These are phyloP conservation scores for Diplogasteroides magnus DNA, from an alignment of 1,140 invertebrate genomes.

Conservation along the genomic window DNA sequence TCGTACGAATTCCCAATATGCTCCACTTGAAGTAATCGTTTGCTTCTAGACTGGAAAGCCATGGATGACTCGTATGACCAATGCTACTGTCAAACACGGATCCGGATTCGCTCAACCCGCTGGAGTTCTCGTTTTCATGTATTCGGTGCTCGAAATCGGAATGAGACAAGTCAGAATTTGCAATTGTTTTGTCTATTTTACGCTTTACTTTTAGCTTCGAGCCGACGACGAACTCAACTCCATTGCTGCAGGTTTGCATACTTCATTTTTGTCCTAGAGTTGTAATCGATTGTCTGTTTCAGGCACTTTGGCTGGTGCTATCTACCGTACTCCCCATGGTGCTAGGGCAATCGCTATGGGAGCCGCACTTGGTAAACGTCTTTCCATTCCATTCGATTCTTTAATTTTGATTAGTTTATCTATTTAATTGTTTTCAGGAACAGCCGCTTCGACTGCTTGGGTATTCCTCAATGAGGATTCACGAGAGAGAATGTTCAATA, in stretches of 20 bases:
- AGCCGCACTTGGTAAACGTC: too few relatives aligned
- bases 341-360: constrained; percentile 30
- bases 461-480: constrained; percentile 25
- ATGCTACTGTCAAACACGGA: constrained; percentile 37
- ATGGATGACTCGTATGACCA: constrained; percentile 37
- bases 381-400: too few relatives aligned
- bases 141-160: constrained; percentile 29
- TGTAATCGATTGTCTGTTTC: neutral
- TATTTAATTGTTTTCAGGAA: constrained; percentile 17
- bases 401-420: neutral
- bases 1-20: constrained; percentile 12
- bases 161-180: constrained; percentile 19
- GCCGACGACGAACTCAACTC: constrained; percentile 35
- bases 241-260: constrained; percentile 19
- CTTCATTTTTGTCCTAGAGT: neutral
- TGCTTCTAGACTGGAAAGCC: constrained; percentile 35
- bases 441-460: constrained; percentile 29
- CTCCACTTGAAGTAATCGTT: too few relatives aligned
- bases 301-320: constrained; percentile 30
- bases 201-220: too few relatives aligned
- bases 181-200: too few relatives aligned
- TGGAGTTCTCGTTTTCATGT: constrained; percentile 30
- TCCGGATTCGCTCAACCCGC: constrained; percentile 34
- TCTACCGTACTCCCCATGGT: constrained; percentile 36
- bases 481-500: constrained; percentile 25